These are phyloP conservation scores for Drosophila gaucha DNA, from an alignment of 2,888 invertebrate species.

Conservation along the genomic window DNA sequence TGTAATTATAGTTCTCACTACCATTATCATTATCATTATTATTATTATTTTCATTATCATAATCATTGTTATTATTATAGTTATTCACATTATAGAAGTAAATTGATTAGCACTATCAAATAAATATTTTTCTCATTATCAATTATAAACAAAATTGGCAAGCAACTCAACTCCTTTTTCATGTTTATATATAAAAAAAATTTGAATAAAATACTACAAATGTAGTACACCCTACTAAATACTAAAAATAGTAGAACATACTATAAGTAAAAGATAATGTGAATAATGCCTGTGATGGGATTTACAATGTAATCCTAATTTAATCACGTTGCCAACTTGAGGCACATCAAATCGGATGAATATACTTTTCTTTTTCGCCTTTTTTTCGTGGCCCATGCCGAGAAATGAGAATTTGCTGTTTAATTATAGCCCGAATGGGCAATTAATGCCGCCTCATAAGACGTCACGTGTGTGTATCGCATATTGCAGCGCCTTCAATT, in stretches of 20 bases:
- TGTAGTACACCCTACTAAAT: background rate
- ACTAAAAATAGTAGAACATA: background rate
- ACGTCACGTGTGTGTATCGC: conserved; percentile 62
- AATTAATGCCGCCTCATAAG: conserved; percentile 66
- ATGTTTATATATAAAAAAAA: no score
- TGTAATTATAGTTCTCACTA: background rate
- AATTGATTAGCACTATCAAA: no score
- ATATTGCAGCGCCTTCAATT: conserved; percentile 46
- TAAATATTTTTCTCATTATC: background rate
- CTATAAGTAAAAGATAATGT: background rate
- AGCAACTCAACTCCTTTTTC: no score
- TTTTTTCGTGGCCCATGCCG: conserved; percentile 6
- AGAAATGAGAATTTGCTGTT: conserved; percentile 29
- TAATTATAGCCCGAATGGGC: conserved; percentile 69
- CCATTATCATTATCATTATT: background rate
- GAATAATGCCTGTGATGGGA: background rate
- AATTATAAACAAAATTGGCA: no score
- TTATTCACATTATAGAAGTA: no score
- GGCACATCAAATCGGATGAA: conserved; percentile 3
- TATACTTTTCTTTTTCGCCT: conserved; percentile 1
- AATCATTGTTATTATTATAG: background rate
- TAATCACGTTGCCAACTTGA: conserved; percentile 21
- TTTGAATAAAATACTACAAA: background rate
- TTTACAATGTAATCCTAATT: conserved; percentile 23
- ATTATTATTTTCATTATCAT: background rate